These are phyloP conservation scores for Trochalopteron elliotii DNA, from an alignment of 2,113 vertebrate genomes.

Conservation along the genomic window DNA sequence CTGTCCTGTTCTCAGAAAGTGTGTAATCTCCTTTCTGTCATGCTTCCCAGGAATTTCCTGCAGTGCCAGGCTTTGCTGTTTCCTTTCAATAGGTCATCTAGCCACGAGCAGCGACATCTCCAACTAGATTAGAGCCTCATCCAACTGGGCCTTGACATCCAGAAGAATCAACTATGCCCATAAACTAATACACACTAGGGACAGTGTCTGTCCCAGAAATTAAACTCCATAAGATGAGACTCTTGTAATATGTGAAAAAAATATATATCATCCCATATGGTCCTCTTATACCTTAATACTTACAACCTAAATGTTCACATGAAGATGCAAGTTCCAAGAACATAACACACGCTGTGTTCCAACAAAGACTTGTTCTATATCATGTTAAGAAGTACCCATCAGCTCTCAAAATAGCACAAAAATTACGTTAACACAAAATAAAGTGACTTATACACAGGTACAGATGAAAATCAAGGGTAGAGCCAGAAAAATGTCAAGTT, in stretches of 20 bases:
- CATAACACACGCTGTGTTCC: background rate
- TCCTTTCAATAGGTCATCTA: background rate
- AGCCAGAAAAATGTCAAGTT: background rate
- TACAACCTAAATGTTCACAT: background rate
- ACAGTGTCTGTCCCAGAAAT: background rate
- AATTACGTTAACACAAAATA: background rate
- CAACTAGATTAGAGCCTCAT: background rate
- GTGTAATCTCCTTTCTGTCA: background rate
- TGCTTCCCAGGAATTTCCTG: background rate
- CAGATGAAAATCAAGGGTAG: background rate
- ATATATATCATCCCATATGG: background rate
- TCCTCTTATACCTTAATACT: background rate
- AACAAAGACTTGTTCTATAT: background rate
- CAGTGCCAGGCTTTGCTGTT: background rate
- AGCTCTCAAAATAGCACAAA: background rate
- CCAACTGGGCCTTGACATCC: background rate
- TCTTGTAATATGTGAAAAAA: background rate
- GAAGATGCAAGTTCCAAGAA: background rate
- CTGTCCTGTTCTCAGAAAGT: background rate
- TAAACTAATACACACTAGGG: background rate
- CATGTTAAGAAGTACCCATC: background rate
- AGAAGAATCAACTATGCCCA: background rate
- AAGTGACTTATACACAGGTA: background rate
- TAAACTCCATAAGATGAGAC: background rate
- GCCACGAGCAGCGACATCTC: background rate